Evolutionary conservation across 1,140 invertebrate genomes (phyloP), one percentile per base, ranked within the genome.

Genomic region (Uloborus diversus): DNA sequence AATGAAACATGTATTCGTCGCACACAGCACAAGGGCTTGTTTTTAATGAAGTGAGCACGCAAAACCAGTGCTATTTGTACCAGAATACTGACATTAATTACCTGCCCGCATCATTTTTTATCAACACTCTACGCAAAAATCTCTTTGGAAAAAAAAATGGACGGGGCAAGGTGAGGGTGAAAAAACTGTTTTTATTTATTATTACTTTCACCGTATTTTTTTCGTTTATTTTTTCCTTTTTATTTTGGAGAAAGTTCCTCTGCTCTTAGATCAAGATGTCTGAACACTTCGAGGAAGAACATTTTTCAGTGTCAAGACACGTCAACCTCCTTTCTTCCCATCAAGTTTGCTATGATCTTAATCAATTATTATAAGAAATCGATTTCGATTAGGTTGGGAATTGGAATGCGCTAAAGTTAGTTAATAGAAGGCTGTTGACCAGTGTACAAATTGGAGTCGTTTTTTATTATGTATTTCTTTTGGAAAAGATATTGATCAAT

Each of bases 31-130:
- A 75, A 64, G 42, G 51, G 61, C 49, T 28, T 53, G 62, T 65
- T 78, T 51, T 78, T 78, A 78, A 78, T 78, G 73, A 78, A 78
- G 73, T 78, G 73, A 59, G 61, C 61, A 78, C 61, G 73, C 62
- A 37, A 78, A 53, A 30, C 49, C 49, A 33, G 47, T 42, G 33
- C 73, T 78, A 78, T 78, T 78, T 78, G 73, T 78, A 78, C 66
- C 62, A 78, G 62, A 57, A 78, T 65, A 56, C 47, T 78, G 61
- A 78, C 73, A 78, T 78, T 78, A 78, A 78, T 78, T 78, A 78
- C 73, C 35, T 78, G 65, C 73, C 23, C 30, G 47, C 20, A 78
- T 51, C 61, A 65, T 78, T 78, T 78, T 78, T 78, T 78, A 65
- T 49, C 20, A 11, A 25, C 73, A 35, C 62, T 37, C 32, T 78